Evolutionary conservation across 2,888 invertebrate genomes (phyloP).

Genomic region (Euproctis similis): DNA sequence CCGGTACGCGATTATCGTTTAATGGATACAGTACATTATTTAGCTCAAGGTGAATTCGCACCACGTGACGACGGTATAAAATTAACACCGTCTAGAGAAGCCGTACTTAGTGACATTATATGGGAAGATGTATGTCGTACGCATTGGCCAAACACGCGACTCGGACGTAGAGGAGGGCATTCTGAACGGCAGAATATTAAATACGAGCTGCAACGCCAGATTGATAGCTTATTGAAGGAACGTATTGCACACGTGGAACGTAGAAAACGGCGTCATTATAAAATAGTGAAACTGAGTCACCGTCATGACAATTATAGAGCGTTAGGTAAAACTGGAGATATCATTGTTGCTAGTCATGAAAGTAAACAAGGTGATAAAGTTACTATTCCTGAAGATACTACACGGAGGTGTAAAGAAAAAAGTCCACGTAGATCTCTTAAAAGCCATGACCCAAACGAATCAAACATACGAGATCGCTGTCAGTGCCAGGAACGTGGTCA

Average conservation of each 20-base stretch:
- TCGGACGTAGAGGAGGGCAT: conserved; percentile 49
- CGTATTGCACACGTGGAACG: conserved; percentile 64
- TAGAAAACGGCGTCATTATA: conserved; percentile 60
- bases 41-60: conserved; percentile 69
- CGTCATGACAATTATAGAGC: conserved; percentile 58
- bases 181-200: conserved; percentile 49
- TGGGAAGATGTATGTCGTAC: conserved; percentile 70
- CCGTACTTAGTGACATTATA: conserved; percentile 66
- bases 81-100: conserved; percentile 64
- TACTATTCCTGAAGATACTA: conserved; percentile 39
- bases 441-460: conserved; percentile 42
- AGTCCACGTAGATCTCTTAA: conserved; percentile 31
- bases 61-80: conserved; percentile 69
- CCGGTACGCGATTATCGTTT: conserved; percentile 65
- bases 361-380: conserved; percentile 43
- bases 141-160: conserved; percentile 62
- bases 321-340: conserved; percentile 64
- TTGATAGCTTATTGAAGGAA: conserved; percentile 59
- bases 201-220: conserved; percentile 57
- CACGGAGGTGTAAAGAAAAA: conserved; percentile 33
- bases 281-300: conserved; percentile 63
- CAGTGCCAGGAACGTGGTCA: conserved; percentile 16
- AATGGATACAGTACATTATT: conserved; percentile 69
- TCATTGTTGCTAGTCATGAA: conserved; percentile 66
- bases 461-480: conserved; percentile 30